Conservation (phyloP, 2,888 invertebrate genomes). For the Temnothorax rugatulus region DNA sequence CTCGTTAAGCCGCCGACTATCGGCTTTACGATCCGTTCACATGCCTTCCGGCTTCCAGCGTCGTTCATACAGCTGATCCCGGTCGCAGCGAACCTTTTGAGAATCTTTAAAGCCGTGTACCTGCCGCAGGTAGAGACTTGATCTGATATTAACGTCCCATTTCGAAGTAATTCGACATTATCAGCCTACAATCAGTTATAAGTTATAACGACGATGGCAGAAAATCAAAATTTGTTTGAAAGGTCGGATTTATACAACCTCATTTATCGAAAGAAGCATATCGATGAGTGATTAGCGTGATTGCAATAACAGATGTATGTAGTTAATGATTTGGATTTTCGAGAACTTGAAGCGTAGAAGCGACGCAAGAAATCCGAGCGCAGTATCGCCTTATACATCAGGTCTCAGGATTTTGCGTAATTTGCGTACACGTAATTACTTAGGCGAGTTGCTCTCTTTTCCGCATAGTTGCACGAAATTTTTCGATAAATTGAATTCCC, state of each 20-base stretch:
- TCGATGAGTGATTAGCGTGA: not conserved
- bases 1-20: slow-evolving; percentile 73
- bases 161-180: not conserved
- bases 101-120: slow-evolving; percentile 27
- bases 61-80: slow-evolving; percentile 23
- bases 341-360: not conserved
- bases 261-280: not conserved
- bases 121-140: slow-evolving; percentile 23
- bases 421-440: not conserved
- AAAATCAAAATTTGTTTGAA: not conserved
- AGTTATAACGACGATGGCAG: not conserved
- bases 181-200: not conserved
- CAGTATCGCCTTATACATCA: not conserved
- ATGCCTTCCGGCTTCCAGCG: slow-evolving; percentile 46
- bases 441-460: not conserved
- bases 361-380: not conserved
- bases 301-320: not conserved
- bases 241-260: not conserved
- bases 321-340: not conserved
- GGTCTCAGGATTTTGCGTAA: not conserved
- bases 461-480: slow-evolving; percentile 22
- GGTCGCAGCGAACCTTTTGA: slow-evolving; percentile 26
- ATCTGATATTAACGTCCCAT: slow-evolving; percentile 21
- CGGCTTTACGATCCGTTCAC: slow-evolving; percentile 65
- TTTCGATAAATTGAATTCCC: slow-evolving; percentile 28